Evolutionary conservation across 2,797 vertebrate genomes (phyloP), one percentile per base, ranked within the genome.

Genomic region (Falco columbarius): DNA sequence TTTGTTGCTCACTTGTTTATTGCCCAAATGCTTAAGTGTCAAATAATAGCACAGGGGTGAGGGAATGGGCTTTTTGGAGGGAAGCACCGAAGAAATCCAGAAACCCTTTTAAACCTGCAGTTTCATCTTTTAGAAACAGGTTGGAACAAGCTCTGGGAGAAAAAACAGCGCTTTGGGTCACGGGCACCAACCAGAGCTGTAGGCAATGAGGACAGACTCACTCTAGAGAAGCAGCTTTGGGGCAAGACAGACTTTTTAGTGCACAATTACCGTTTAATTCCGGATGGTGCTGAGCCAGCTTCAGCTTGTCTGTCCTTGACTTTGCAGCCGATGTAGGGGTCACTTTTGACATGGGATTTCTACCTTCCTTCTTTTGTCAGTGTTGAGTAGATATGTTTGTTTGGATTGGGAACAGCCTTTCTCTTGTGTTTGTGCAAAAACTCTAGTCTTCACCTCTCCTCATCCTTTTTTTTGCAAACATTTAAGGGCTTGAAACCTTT

Each of bases 1-100:
- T 75, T 93, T 92, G 61, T 27, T 79, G 44, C 21, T 96, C 56
- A 13, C 81, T 93, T 95, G 38, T 88, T 95, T 93, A 84, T 55
- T 90, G 49, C 67, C 79, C 73, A 73, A 86, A 96, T 93, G 46
- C 32, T 83, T 34, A 90, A 80, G 75, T 70, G 74, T 34, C 61
- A 71, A 52, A 54, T 82, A 89, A 82, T 58, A 81, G 76, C 73
- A 93, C 29, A 56, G 26, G 27, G 27, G 15, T 67, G 85, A 67
- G 44, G 75, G 74, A 82, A 76, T 62, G 77, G 71, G 44, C 34
- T 81, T 93, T 83, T 51, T 72, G 16, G 76, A 52, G 27, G 51
- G 82, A 86, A 79, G 46, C 63, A 81, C 49, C 56, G 34, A 71
- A 84, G 9, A 61, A 86, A 84, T 72, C 34, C 30, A 47, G 67